Conservation (phyloP, 2,888 invertebrate genomes). For the Aleiodes testaceus region DNA sequence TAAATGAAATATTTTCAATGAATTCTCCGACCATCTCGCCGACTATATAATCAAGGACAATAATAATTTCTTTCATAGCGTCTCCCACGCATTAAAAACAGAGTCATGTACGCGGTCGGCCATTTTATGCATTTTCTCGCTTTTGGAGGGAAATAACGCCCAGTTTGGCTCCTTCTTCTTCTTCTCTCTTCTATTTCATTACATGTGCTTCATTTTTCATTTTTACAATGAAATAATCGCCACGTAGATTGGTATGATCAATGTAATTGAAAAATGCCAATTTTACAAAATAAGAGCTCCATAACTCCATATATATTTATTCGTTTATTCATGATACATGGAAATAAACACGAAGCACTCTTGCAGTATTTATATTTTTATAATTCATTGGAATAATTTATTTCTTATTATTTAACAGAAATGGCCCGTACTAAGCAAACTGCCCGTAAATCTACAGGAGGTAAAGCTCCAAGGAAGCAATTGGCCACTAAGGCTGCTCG, state of each 20-base stretch:
- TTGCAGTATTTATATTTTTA: background rate
- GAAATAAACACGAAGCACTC: too few species aligned
- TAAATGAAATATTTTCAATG: slow-evolving; percentile 1
- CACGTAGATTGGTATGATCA: too few species aligned
- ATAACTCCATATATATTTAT: too few species aligned
- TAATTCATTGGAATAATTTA: background rate
- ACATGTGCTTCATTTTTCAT: background rate
- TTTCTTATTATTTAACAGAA: slow-evolving; percentile 40
- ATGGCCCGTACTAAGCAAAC: slow-evolving; percentile 59
- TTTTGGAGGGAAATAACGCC: slow-evolving; percentile 68
- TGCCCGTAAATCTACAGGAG: slow-evolving; percentile 56
- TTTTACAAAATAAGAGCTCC: too few species aligned
- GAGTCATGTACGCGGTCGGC: slow-evolving; percentile 56
- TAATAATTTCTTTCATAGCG: slow-evolving; percentile 47
- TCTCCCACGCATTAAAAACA: slow-evolving; percentile 58
- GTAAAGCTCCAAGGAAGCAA: slow-evolving; percentile 56
- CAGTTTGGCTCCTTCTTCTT: slow-evolving; percentile 38
- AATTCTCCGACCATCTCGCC: background rate
- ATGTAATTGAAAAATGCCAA: too few species aligned
- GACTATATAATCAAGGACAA: slow-evolving; percentile 20
- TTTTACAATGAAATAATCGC: background rate
- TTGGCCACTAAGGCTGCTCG: slow-evolving; percentile 87
- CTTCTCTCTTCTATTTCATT: slow-evolving; percentile 20
- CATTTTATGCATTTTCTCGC: slow-evolving; percentile 67
- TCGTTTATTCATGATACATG: too few species aligned